Conservation (phyloP, 2,797 vertebrate genomes). For the Chromobotia macracanthus region DNA sequence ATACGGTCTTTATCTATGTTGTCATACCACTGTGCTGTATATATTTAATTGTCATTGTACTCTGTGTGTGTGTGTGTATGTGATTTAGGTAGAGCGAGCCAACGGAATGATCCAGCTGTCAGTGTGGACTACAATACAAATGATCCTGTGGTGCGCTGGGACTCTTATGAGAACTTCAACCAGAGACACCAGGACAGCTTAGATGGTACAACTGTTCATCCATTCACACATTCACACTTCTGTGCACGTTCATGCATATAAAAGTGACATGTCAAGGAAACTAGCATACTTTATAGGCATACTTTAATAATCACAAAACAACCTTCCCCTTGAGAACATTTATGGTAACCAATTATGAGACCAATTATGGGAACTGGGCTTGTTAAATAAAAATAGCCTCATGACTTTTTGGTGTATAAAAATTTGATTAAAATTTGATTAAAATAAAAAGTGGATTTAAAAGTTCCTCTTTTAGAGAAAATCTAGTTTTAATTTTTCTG, state of each 20-base stretch:
- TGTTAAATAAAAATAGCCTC: background rate
- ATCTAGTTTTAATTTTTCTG: background rate
- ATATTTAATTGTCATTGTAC: background rate
- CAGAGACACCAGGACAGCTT: conserved; percentile 85
- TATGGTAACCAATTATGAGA: too few species aligned
- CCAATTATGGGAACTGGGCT: background rate
- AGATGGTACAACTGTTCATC: conserved; percentile 76
- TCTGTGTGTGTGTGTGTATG: background rate
- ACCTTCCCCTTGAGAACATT: background rate
- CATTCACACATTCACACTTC: background rate
- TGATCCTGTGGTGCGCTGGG: conserved; percentile 88
- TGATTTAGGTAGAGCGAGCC: conserved; percentile 78
- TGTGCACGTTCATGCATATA: background rate
- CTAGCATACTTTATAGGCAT: background rate
- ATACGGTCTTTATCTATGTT: background rate
- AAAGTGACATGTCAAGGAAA: background rate
- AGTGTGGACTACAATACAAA: conserved; percentile 89
- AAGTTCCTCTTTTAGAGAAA: conserved; percentile 43
- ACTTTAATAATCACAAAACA: background rate
- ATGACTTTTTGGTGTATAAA: too few species aligned
- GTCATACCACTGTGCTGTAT: background rate
- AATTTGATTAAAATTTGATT: too few species aligned
- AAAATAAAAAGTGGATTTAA: too few species aligned
- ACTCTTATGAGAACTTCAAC: conserved; percentile 93
- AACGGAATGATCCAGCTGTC: conserved; percentile 82